A percentile compares a stretch with the other conserved stretches of the same genome.
These are phyloP conservation scores for Operophtera brumata DNA, from an alignment of 2,888 invertebrate species.

Conservation along the genomic window DNA sequence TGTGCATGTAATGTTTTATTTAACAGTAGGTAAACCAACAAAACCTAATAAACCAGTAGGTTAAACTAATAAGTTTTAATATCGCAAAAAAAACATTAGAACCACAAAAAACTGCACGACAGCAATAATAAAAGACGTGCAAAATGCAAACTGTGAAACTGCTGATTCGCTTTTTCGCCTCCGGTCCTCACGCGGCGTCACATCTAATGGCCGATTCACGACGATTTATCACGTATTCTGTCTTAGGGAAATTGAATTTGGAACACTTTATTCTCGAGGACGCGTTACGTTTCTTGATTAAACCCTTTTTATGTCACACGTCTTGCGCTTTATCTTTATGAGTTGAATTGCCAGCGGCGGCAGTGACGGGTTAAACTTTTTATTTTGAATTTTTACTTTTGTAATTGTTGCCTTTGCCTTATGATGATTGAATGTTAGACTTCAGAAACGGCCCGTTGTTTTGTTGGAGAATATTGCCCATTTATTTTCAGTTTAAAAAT, in stretches of 20 bases:
- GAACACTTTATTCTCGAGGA: slow-evolving; percentile 58
- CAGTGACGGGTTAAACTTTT: slow-evolving; percentile 3
- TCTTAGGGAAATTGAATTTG: slow-evolving; percentile 71
- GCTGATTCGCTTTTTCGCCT: slow-evolving; percentile 50
- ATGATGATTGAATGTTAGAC: background rate
- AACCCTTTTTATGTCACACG: slow-evolving; percentile 52
- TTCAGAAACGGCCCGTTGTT: no score
- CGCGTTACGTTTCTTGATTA: slow-evolving; percentile 62
- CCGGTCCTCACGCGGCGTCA: slow-evolving; percentile 67
- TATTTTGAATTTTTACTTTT: slow-evolving; percentile 1
- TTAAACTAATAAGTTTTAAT: no score
- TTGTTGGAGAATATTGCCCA: no score
- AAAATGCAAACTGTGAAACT: slow-evolving; percentile 48
- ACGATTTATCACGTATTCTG: slow-evolving; percentile 75
- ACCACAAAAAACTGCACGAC: slow-evolving; percentile 37
- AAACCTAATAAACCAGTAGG: no score
- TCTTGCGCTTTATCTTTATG: slow-evolving; percentile 22
- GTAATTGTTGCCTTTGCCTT: background rate
- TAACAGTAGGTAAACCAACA: no score
- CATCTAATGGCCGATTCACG: slow-evolving; percentile 71
- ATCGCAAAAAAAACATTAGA: background rate
- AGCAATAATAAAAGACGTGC: slow-evolving; percentile 50
- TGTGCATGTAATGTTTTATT: no score
- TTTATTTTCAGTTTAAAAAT: no score
- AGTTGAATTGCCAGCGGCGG: slow-evolving; percentile 4